Base-by-base conservation (phyloP, 2,888 invertebrate species). In the Leptopterna dolabrata region DNA sequence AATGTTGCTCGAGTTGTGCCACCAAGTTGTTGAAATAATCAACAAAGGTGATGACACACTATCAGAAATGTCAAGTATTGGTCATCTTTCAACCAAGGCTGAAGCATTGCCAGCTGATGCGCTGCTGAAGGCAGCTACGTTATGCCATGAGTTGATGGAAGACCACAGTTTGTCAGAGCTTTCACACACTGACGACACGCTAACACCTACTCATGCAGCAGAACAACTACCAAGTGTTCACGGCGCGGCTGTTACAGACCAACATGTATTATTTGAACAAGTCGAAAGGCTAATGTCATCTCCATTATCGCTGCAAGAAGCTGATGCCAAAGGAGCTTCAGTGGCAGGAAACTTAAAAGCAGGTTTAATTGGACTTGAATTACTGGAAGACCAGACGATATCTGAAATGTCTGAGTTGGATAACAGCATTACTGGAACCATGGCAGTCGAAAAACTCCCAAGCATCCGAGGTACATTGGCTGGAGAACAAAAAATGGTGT, bases 1-100 rank as follows among this genome's bases (percentile, higher is more conserved):
- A 7, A 55, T 87, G 19, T 90, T 92, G 9, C 90, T 91, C n/a
- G 91, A 91, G 87, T 91, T 92, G 16, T 89, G 89, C 30, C 87
- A 89, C 55, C 85, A 89, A 83, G 88, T 89, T n/a, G 87, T 88
- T n/a, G 87, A 89, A 70, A 87, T 89, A 16, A 89, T 89, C 41
- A 87, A 88, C 30, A 81, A 51, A 24, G 30, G 70, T 11, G 81
- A 81, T 30, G 82, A 87, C 27, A 83, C 81, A 7, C 41, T 81
- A 14, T 87, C 87, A 19, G 87, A 87, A 82, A 81, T 87, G 71
- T 82, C 87, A 9, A 87, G 82, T 76, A 45, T 87, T 14, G 51
- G 55, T 24, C 45, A 19, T 13, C 85, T 73, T 6, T 73, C 85
- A 0, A 85, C 85, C 19, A 73, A 73, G 45, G 85, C 85, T 6